Base-by-base conservation (phyloP, 1,140 invertebrate genomes). In the Sarcophaga peregrina region DNA sequence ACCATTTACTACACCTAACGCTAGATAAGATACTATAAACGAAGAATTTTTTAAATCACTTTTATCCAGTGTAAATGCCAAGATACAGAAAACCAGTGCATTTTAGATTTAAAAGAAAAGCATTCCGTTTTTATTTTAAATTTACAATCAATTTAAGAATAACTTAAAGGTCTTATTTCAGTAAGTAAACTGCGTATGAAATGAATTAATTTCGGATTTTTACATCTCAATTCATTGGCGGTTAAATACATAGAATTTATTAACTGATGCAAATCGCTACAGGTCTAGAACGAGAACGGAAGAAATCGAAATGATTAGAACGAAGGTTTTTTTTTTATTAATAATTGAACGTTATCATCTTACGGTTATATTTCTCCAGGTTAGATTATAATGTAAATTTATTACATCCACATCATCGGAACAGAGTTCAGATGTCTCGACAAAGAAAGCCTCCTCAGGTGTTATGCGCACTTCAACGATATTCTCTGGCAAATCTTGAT, bases 321-420 rank as follows among this genome's bases (percentile, higher is more conserved):
- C 3, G 37, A 83, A 45, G 8, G 45, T 50, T 81, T 11, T 15
- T 20, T 20, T 9, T 72, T 47, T n/a, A 68, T 9, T 8, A 45
- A 46, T 46, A 9, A 54, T 50, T 17, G 47, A 20, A 50, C n/a
- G n/a, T n/a, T 8, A 45, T 37, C 3, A 85, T n/a, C 86, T 86
- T 82, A 89, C 88, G 20, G 54, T 50, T 62, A 89, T 84, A 48
- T 89, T 89, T 4, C 88, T 84, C 88, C 88, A 89, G 0, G 88
- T 89, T 1, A 80, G 52, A n/a, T 48, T 83, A 52, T 86, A 89
- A 5, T 84, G 75, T 4, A 89, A 50, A n/a, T 84, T 85, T 10
- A 89, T 84, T 1, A 85, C 48, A 75, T 89, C 50, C 0, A 87
- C 82, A 52, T 89, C 47, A 82, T 89, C 85, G 8, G 88, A 89